Conservation (phyloP, 2,797 vertebrate genomes). For the Cyprinodon diabolis region DNA sequence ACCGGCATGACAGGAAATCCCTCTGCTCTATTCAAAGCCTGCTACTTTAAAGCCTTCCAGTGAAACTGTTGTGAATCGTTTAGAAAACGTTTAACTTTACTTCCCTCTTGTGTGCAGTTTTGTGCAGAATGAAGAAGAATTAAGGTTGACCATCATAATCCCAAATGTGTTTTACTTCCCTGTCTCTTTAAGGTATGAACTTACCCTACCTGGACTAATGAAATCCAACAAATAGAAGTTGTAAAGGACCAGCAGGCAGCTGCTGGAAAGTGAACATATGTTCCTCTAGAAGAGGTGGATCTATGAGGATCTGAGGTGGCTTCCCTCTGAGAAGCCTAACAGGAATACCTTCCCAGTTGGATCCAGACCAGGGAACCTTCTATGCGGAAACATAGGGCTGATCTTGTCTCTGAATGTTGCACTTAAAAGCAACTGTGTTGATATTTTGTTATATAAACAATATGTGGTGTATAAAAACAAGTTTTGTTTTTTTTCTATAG, state of each 20-base stretch:
- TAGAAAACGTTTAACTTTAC: too few relatives aligned
- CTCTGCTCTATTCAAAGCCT: too few relatives aligned
- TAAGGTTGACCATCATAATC: not conserved
- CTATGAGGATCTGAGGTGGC: not conserved
- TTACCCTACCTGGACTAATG: slow-evolving; percentile 75
- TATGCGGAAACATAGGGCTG: not conserved
- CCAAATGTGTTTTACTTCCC: not conserved
- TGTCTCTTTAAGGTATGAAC: slow-evolving; percentile 75
- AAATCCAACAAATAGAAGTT: slow-evolving; percentile 45
- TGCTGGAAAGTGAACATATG: not conserved
- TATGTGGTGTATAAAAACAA: not conserved
- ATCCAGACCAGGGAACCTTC: not conserved
- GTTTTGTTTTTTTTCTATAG: not conserved
- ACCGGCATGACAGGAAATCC: too few relatives aligned
- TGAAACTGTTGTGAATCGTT: too few relatives aligned
- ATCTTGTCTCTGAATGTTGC: not conserved
- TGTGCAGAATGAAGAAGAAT: not conserved
- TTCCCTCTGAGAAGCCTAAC: not conserved
- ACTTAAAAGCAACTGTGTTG: not conserved
- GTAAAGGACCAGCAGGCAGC: not conserved
- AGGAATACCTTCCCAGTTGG: slow-evolving; percentile 8
- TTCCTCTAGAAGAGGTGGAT: not conserved
- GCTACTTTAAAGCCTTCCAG: too few relatives aligned
- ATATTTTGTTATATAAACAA: slow-evolving; percentile 2
- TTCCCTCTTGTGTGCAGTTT: too few relatives aligned